Evolutionary conservation across 1,140 invertebrate genomes (phyloP), one percentile per base, ranked within the genome.

Genomic region (Euwallacea fornicatus): DNA sequence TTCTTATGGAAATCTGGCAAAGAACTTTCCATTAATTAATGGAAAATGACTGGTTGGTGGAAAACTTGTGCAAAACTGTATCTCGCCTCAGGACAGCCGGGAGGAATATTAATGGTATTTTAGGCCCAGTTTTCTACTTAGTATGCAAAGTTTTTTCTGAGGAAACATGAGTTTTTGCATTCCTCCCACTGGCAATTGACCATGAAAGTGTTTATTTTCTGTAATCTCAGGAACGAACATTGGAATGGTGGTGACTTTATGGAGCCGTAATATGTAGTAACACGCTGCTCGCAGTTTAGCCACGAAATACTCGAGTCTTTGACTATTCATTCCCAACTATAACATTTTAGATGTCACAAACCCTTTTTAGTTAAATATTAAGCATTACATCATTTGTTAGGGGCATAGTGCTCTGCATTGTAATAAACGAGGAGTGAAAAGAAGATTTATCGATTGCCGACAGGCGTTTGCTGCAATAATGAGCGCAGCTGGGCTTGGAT

Each of bases 61-160:
- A 47, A 63, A 63, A 63, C 43, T 63, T 16, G 46, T 50, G 61
- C 44, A 41, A 47, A 47, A 63, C 42, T 47, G 42, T 47, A 16
- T 47, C 13, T 63, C 43, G 44, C 44, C 46, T 33, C 7, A 2
- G n/a, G 6, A 13, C 13, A 63, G 44, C 42, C 46, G n/a, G 9
- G n/a, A n/a, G 42, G 61, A 63, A 63, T 63, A 63, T 63, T 63
- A 47, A 63, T 63, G 61, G 21, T 47, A 21, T 63, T 63, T 63
- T 46, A 46, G 13, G 44, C 9, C 8, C 21, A 63, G 46, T 47
- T 46, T 63, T 63, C 61, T 46, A 47, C 15, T 63, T 63, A 11
- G 58, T 42, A 60, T 60, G 58, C 58, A 41, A 10, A 9, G 41
- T 9, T 60, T 60, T 60, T 60, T 50, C 46, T 11, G 46, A 13